phyloP scores from a whole-genome alignment of 2,797 vertebrate species.

The Prionace glauca region DNA sequence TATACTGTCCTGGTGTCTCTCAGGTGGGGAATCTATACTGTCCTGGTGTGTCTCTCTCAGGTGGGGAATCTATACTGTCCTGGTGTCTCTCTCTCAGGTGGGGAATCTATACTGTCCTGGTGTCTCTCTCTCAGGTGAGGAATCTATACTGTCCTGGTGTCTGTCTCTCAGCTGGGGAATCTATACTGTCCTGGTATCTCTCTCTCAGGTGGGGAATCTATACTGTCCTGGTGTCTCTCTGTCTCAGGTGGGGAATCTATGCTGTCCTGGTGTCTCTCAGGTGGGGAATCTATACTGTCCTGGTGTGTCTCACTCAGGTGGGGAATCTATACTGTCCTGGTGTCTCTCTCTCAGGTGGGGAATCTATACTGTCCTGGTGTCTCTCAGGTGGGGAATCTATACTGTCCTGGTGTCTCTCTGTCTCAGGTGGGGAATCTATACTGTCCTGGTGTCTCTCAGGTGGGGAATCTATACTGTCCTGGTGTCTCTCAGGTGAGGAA shows the following conservation, averaged over 20 bases:
- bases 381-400: too few relatives aligned
- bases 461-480: background rate
- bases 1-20: too few relatives aligned
- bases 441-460: background rate
- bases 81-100: too few relatives aligned
- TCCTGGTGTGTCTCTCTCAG: background rate
- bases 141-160: background rate
- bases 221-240: too few relatives aligned
- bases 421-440: background rate
- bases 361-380: background rate
- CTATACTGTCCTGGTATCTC: background rate
- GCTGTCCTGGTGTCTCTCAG: background rate
- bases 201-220: background rate
- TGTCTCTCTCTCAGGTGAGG: background rate
- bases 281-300: too few relatives aligned
- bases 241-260: background rate
- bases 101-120: too few relatives aligned
- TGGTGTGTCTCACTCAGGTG: background rate
- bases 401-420: fast-evolving
- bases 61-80: background rate
- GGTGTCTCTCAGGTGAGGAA: background rate
- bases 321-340: background rate
- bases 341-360: background rate
- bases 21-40: background rate
- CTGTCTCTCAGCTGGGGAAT: background rate